A percentile compares a stretch with the other conserved stretches of the same genome.
These are phyloP conservation scores for Plusia festucae DNA, from an alignment of 2,888 invertebrate species.

Conservation along the genomic window DNA sequence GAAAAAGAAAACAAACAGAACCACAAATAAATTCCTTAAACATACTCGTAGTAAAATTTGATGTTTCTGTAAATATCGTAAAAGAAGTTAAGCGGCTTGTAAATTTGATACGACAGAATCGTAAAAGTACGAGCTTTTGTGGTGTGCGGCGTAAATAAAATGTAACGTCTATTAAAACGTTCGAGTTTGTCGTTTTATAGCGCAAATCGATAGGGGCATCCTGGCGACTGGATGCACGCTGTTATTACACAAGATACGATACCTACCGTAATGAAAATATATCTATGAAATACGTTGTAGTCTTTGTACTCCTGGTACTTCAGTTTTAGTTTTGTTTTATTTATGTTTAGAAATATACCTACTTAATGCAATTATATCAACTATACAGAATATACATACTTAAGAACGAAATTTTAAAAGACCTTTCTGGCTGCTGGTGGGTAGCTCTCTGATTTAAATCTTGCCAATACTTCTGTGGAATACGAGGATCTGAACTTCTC, in stretches of 20 bases:
- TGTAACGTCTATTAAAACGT: slow-evolving; percentile 69
- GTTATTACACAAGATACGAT: slow-evolving; percentile 39
- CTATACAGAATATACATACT: too few relatives aligned
- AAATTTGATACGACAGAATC: slow-evolving; percentile 59
- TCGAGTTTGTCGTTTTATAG: slow-evolving; percentile 68
- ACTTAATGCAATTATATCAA: too few relatives aligned
- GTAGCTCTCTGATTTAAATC: too few relatives aligned
- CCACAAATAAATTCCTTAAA: neutral
- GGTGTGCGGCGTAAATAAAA: slow-evolving; percentile 63
- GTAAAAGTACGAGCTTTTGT: slow-evolving; percentile 61
- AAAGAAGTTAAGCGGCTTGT: slow-evolving; percentile 67
- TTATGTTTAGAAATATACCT: too few relatives aligned
- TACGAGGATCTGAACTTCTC: too few relatives aligned
- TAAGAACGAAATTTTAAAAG: too few relatives aligned
- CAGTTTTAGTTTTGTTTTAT: too few relatives aligned
- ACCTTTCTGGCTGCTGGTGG: too few relatives aligned
- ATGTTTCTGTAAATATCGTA: slow-evolving; percentile 62
- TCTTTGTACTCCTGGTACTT: too few relatives aligned
- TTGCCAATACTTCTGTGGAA: too few relatives aligned
- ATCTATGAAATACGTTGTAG: too few relatives aligned
- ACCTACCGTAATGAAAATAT: too few relatives aligned
- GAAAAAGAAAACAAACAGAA: slow-evolving; percentile 2
- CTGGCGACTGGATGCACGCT: slow-evolving; percentile 57
- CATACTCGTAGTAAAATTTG: slow-evolving; percentile 15
- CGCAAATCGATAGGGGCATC: slow-evolving; percentile 76